Evolutionary conservation across 2,888 invertebrate genomes (phyloP), one percentile per base, ranked within the genome.

Genomic region (Aleiodes testaceus): DNA sequence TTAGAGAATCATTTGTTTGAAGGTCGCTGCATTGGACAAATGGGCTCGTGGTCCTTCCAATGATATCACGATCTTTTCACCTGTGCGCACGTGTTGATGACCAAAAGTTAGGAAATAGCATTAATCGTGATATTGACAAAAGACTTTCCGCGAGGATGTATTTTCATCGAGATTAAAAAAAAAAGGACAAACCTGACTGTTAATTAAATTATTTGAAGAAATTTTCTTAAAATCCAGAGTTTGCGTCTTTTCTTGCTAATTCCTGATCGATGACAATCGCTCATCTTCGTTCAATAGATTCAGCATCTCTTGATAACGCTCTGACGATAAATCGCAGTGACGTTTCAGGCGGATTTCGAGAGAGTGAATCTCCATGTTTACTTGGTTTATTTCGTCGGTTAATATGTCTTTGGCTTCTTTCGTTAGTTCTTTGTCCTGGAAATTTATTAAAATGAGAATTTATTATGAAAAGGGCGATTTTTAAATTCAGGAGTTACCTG

Each of bases 1-100:
- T 36, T 6, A 55, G 42, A 14, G n/a, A 18, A 47, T 66, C 53
- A 67, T 74, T 11, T 75, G 85, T 85, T 65, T 78, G n/a, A n/a
- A 89, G 89, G 95, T 53, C 93, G 93, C 81, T 93, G 96, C 82
- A 93, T 96, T 74, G 95, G 95, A 44, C 95, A 95, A 82, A 95
- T 95, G 89, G 96, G 96, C 45, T 96, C 96, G 74, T 92, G 93
- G 92, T 92, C 93, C 42, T 93, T 93, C 87, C 89, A 89, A 79
- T 89, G 79, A 88, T 79, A 85, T 73, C 69, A 30, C 55, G 68
- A 52, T 70, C 67, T 66, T 14, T 52, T 70, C 26, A 69, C 64
- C 66, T 47, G 69, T 69, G 55, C 50, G 36, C 72, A 67, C 66
- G 74, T 71, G 71, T 61, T 67, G 66, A 65, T 63, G 64, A 69